phyloP scores from a whole-genome alignment of 2,888 invertebrate species.

The Steinernema carpocapsae region DNA sequence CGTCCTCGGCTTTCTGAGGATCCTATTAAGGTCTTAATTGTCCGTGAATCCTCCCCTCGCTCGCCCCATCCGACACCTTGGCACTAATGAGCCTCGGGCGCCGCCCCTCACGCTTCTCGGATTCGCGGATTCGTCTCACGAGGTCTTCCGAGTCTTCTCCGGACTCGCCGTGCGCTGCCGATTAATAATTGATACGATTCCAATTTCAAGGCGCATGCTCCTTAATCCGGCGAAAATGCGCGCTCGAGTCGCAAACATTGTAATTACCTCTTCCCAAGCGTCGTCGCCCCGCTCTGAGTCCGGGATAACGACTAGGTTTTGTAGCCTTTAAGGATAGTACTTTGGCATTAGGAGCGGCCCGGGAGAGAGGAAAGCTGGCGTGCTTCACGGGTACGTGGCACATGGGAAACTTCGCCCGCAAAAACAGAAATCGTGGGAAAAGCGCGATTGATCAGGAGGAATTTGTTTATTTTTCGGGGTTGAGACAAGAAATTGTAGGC shows the following conservation, averaged over 20 bases:
- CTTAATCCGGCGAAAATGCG: constrained; percentile 4
- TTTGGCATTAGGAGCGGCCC: too few species aligned
- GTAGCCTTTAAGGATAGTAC: too few species aligned
- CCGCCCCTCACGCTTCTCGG: constrained; percentile 10
- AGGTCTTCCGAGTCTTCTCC: background rate
- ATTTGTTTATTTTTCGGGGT: too few species aligned
- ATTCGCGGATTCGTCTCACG: background rate
- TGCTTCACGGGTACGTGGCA: too few species aligned
- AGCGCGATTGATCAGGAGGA: too few species aligned
- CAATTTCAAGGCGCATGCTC: background rate
- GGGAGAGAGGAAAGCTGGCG: too few species aligned
- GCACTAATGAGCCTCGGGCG: constrained; percentile 26
- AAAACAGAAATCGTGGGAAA: too few species aligned
- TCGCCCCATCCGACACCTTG: constrained; percentile 12
- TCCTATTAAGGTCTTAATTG: constrained; percentile 19
- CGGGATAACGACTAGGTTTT: too few species aligned
- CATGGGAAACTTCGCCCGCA: too few species aligned
- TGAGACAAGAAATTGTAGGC: too few species aligned
- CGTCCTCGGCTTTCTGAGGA: background rate
- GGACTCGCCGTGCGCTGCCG: constrained; percentile 16
- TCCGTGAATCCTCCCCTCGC: background rate
- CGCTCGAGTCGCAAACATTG: background rate
- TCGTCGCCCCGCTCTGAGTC: background rate
- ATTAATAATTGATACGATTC: constrained; percentile 27
- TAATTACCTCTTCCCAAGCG: background rate